These are phyloP conservation scores for Steatornis caripensis DNA, from an alignment of 2,113 vertebrate species.

Conservation along the genomic window DNA sequence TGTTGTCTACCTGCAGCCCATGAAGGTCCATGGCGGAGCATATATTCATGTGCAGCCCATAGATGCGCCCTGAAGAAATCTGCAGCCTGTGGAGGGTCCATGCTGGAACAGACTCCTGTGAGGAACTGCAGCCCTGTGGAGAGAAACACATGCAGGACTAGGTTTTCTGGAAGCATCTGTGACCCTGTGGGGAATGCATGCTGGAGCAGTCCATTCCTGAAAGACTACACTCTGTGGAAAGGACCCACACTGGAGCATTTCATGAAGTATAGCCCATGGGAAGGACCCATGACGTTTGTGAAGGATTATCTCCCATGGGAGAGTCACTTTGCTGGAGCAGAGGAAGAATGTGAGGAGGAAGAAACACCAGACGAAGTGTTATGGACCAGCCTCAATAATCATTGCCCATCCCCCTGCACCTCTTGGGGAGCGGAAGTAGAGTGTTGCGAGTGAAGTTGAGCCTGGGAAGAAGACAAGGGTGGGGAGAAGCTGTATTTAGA, in stretches of 20 bases:
- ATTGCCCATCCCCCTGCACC: rapidly evolving
- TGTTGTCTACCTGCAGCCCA: not conserved
- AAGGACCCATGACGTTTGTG: not conserved
- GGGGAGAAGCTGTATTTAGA: not conserved
- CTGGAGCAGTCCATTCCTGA: not conserved
- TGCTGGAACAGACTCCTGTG: not conserved
- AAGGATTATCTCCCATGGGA: not conserved
- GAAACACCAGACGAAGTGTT: not conserved
- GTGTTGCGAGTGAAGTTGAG: not conserved
- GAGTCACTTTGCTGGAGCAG: too few relatives aligned
- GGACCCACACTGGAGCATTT: not conserved
- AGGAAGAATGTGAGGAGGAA: not conserved
- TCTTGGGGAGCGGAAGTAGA: not conserved
- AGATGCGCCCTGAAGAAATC: not conserved
- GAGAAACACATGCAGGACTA: not conserved
- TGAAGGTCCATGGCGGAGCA: too few relatives aligned
- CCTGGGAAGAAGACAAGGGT: not conserved
- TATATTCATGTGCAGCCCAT: too few relatives aligned
- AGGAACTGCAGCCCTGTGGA: not conserved
- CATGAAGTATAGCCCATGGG: not conserved
- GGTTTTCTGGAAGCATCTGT: not conserved
- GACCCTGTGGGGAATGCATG: rapidly evolving
- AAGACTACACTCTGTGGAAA: not conserved
- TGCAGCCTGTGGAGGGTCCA: not conserved
- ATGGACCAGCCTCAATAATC: not conserved